Evolutionary conservation across 2,888 invertebrate genomes (phyloP).

Genomic region (Lycaena phlaeas): DNA sequence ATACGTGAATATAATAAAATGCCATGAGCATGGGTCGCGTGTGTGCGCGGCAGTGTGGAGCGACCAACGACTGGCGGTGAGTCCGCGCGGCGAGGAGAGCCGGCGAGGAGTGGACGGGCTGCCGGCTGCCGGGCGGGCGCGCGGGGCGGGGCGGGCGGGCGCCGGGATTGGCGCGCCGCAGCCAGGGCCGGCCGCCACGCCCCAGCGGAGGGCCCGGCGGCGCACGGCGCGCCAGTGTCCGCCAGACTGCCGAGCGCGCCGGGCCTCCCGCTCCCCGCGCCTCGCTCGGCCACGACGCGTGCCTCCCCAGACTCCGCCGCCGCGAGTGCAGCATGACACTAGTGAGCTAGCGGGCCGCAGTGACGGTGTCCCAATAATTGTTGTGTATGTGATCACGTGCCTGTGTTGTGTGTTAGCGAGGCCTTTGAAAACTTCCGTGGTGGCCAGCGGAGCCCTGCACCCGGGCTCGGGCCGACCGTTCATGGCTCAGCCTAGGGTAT

Average conservation of each 20-base stretch:
- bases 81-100: no score
- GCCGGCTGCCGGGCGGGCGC: slow-evolving; percentile 34
- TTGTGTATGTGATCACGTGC: slow-evolving; percentile 69
- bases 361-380: slow-evolving; percentile 63
- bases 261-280: slow-evolving; percentile 73
- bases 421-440: slow-evolving; percentile 69
- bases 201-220: slow-evolving; percentile 36
- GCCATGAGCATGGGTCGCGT: no score
- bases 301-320: slow-evolving; percentile 50
- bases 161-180: slow-evolving; percentile 17
- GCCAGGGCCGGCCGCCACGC: slow-evolving; percentile 30
- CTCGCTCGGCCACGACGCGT: slow-evolving; percentile 68
- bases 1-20: no score
- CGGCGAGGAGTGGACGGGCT: slow-evolving; percentile 25
- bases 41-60: no score
- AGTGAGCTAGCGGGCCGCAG: slow-evolving; percentile 72
- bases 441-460: slow-evolving; percentile 72
- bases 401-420: slow-evolving; percentile 65
- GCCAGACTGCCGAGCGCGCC: slow-evolving; percentile 71
- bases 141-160: slow-evolving; percentile 22
- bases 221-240: slow-evolving; percentile 64
- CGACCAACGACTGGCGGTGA: no score
- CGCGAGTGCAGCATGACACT: slow-evolving; percentile 73
- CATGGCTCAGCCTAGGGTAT: slow-evolving; percentile 94
- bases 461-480: slow-evolving; percentile 84